phyloP scores from a whole-genome alignment of 2,888 invertebrate species.

The Diloba caeruleocephala region DNA sequence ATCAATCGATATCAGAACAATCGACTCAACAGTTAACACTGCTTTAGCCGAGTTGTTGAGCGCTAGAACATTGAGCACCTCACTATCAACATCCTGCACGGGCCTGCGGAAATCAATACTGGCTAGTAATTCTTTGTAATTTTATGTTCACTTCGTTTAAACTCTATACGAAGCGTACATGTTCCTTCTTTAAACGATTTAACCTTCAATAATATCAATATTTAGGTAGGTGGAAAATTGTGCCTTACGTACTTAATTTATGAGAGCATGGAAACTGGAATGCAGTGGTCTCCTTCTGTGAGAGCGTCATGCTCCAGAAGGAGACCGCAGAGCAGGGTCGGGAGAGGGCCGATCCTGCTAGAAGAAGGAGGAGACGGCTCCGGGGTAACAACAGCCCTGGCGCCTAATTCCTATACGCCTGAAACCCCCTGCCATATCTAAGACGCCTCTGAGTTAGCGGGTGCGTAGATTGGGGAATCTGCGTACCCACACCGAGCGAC shows the following conservation, averaged over 20 bases:
- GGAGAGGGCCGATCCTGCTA: too few species aligned
- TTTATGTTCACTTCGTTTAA: conserved; percentile 23
- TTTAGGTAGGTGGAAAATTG: conserved; percentile 7
- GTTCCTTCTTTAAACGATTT: conserved; percentile 3
- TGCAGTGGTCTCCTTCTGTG: too few species aligned
- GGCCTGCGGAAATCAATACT: conserved; percentile 54
- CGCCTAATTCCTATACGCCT: too few species aligned
- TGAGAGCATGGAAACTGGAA: too few species aligned
- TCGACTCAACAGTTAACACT: conserved; percentile 11
- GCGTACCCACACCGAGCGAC: too few species aligned
- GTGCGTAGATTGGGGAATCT: too few species aligned
- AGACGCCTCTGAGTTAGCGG: too few species aligned
- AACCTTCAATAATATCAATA: conserved; percentile 14
- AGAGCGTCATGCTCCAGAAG: too few species aligned
- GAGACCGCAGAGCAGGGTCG: too few species aligned
- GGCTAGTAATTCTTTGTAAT: conserved; percentile 46
- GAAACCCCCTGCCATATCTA: too few species aligned
- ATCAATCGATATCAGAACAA: conserved; percentile 3
- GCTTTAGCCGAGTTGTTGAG: conserved; percentile 7
- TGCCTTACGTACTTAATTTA: background rate
- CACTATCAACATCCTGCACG: conserved; percentile 38
- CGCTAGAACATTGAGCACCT: conserved; percentile 17
- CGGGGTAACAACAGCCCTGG: too few species aligned
- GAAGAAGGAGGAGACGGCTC: too few species aligned
- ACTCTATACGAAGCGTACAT: conserved; percentile 17